phyloP scores from a whole-genome alignment of 2,797 vertebrate species.

The Moxostoma hubbsi region DNA sequence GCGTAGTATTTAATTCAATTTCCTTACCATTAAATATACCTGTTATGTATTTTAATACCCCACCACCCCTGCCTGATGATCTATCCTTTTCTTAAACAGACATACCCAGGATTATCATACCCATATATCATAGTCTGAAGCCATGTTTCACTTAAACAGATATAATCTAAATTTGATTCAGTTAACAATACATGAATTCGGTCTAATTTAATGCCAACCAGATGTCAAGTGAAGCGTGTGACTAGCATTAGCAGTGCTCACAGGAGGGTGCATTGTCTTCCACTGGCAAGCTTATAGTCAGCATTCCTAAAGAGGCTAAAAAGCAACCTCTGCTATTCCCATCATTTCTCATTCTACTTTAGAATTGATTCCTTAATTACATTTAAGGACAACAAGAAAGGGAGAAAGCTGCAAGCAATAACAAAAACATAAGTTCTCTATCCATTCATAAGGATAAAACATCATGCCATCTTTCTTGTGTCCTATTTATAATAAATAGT shows the following conservation, averaged over 20 bases:
- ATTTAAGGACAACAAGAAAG: conserved; percentile 9
- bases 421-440: background rate
- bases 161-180: no score
- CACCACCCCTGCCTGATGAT: no score
- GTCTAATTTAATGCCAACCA: conserved; percentile 49
- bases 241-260: conserved; percentile 54
- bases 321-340: background rate
- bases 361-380: conserved; percentile 31
- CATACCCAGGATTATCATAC: no score
- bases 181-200: no score
- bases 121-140: no score
- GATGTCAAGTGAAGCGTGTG: conserved; percentile 61
- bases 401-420: background rate
- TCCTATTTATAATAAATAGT: background rate
- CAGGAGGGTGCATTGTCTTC: conserved; percentile 55
- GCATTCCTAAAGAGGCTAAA: conserved; percentile 44
- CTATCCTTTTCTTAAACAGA: no score
- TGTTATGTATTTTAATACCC: no score
- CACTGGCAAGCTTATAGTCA: conserved; percentile 20
- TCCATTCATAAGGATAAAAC: background rate
- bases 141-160: no score
- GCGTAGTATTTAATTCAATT: no score
- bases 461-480: background rate
- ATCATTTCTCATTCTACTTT: conserved; percentile 2
- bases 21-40: no score